phyloP scores from a whole-genome alignment of 2,113 vertebrate genomes.

The Anoura caudifer region DNA sequence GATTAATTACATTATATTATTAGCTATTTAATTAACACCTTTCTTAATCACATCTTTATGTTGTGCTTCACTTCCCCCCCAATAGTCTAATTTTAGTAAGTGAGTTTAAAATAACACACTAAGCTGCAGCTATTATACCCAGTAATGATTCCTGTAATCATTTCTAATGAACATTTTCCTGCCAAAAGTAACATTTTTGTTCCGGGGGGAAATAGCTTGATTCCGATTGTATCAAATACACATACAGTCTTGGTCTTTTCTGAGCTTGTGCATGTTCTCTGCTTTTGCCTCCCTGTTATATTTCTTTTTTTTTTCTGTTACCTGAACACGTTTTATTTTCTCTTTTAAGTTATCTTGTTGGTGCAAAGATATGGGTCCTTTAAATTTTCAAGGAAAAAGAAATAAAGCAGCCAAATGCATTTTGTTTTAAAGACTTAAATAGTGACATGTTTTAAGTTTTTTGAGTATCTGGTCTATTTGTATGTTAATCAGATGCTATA shows the following conservation, averaged over 20 bases:
- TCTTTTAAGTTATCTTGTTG: background rate
- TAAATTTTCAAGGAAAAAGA: constrained; percentile 34
- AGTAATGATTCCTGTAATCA: background rate
- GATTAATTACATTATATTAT: constrained; percentile 26
- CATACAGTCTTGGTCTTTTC: background rate
- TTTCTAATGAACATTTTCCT: constrained; percentile 29
- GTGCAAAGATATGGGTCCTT: background rate
- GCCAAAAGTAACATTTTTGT: background rate
- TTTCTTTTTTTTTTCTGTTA: constrained; percentile 11
- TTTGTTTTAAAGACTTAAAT: constrained; percentile 18
- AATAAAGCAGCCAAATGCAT: background rate
- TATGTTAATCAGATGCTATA: background rate
- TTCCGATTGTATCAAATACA: background rate
- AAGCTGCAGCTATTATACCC: background rate
- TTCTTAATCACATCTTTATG: constrained; percentile 30
- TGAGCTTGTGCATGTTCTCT: background rate
- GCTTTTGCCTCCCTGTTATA: background rate
- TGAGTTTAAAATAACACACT: constrained; percentile 54
- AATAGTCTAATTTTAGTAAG: constrained; percentile 53
- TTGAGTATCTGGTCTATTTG: background rate
- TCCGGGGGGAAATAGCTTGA: background rate
- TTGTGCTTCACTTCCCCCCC: background rate
- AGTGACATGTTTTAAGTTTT: background rate
- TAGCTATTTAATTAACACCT: constrained; percentile 47
- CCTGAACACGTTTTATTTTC: background rate